Evolutionary conservation across 2,113 vertebrate genomes (phyloP), one percentile per base, ranked within the genome.

Genomic region (Gymnorhina tibicen): DNA sequence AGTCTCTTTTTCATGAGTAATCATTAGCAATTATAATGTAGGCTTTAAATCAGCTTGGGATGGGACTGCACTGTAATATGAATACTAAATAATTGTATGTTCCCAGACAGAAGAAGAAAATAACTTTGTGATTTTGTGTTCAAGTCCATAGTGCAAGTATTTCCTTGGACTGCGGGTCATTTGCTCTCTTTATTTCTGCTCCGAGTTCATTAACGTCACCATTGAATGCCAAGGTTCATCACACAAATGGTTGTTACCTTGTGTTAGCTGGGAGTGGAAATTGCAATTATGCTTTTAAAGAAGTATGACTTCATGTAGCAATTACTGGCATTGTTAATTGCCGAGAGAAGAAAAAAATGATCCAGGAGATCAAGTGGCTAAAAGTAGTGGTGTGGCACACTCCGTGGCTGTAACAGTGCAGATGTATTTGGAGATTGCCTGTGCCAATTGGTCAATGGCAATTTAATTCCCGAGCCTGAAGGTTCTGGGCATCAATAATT

Each of bases 21-120:
- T 98, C 97, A 97, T 97, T 98, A 97, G 97, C 96, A 97, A 98
- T 98, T 97, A 97, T 97, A 98, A 98, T 98, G 92, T 66, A 94
- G 74, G 95, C 96, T 97, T 97, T 95, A 96, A 95, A 97, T 92
- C 95, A 97, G 94, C 87, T 94, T 97, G 96, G 87, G 87, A 94
- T 91, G 73, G 93, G 89, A 92, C 77, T 93, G 68, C 47, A 73
- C 93, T 93, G 74, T 96, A 93, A 95, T 87, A 96, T 89, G 97
- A 97, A 98, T 98, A 93, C 93, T 96, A 97, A 98, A 96, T 94
- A 92, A 95, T 83, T 94, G 59, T 82, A 86, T 13, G 5, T 91
- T 97, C 70, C 23, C 16, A 90, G 66, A 90, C 50, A 91, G 84
- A 93, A 68, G 58, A 66, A 91, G 77, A 91, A 96, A 94, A 95